These are phyloP conservation scores for Pangasius djambal DNA, from an alignment of 2,797 vertebrate genomes.

Conservation along the genomic window DNA sequence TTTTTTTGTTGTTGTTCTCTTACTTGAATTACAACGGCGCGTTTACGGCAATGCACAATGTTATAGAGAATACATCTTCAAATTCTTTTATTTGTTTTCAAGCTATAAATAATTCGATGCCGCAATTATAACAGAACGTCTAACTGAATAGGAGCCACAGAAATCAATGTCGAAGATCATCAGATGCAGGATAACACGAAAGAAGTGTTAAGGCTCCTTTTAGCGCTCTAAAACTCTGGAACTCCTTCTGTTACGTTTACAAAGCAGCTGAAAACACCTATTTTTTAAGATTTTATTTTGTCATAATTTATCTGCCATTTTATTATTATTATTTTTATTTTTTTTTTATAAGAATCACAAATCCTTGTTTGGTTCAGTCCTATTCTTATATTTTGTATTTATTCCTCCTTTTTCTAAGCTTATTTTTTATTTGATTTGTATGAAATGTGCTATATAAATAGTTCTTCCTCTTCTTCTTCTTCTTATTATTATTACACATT, in stretches of 20 bases:
- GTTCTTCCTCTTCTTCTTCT: background rate
- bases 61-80: background rate
- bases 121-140: background rate
- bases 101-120: no score
- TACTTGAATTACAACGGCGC: background rate
- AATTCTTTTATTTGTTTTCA: background rate
- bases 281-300: background rate
- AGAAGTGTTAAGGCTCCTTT: background rate
- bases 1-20: background rate
- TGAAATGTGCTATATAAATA: background rate
- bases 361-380: background rate
- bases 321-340: background rate
- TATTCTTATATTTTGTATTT: background rate
- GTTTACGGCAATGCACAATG: background rate
- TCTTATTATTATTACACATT: background rate
- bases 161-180: background rate
- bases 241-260: background rate
- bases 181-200: background rate
- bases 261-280: background rate
- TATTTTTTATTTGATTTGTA: background rate
- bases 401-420: background rate
- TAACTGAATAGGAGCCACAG: background rate
- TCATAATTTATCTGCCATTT: background rate
- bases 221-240: background rate
- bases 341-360: background rate